Percentiles rank a stretch among this genome's conserved stretches.
Evolutionary conservation across 2,888 invertebrate genomes (phyloP).

Genomic region (Hydraecia micacea): DNA sequence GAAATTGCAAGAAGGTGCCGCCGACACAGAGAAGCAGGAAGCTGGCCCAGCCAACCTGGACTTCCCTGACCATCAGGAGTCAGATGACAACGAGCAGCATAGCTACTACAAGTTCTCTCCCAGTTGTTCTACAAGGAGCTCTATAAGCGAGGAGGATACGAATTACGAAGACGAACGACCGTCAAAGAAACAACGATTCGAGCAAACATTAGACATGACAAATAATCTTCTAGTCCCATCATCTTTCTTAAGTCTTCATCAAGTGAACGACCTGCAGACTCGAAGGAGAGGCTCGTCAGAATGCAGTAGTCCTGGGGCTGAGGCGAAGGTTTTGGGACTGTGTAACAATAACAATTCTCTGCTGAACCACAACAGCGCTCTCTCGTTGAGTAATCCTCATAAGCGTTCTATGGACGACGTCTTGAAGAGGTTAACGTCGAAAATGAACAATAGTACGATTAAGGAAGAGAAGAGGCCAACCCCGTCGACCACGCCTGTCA

Average conservation of each 20-base stretch:
- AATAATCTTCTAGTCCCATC: slow-evolving; percentile 90
- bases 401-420: slow-evolving; percentile 98
- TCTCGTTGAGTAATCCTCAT: slow-evolving; percentile 88
- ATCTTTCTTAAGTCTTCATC: slow-evolving; percentile 89
- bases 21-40: slow-evolving; percentile 86
- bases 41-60: slow-evolving; percentile 89
- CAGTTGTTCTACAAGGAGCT: slow-evolving; percentile 85
- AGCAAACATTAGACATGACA: slow-evolving; percentile 91
- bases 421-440: slow-evolving; percentile 95
- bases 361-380: slow-evolving; percentile 91
- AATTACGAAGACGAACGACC: slow-evolving; percentile 91
- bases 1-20: slow-evolving; percentile 95
- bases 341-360: slow-evolving; percentile 92
- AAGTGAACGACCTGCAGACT: slow-evolving; percentile 88
- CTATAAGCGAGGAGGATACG: slow-evolving; percentile 91
- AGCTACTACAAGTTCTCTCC: slow-evolving; percentile 88
- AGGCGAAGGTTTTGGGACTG: slow-evolving; percentile 92
- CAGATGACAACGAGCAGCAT: slow-evolving; percentile 83
- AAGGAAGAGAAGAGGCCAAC: slow-evolving; percentile 93
- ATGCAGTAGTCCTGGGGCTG: slow-evolving; percentile 93
- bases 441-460: slow-evolving; percentile 94
- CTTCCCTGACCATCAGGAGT: slow-evolving; percentile 84
- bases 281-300: slow-evolving; percentile 91
- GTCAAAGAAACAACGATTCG: slow-evolving; percentile 91
- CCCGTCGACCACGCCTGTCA: slow-evolving; percentile 92